These are phyloP conservation scores for Chloroclystis v-ata DNA, from an alignment of 2,888 invertebrate genomes.

Conservation along the genomic window DNA sequence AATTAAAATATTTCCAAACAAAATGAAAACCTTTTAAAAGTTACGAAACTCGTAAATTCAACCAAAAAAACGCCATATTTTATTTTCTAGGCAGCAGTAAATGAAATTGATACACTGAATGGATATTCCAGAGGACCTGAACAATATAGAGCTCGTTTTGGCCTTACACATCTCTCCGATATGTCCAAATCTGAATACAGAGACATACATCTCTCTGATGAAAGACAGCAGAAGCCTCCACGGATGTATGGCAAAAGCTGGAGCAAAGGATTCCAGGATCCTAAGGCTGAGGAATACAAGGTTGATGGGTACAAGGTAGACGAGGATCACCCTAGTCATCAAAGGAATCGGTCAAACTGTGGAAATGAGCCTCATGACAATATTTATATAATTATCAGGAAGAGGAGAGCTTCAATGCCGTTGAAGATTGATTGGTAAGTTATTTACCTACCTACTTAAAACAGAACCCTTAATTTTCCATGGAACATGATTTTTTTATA, in stretches of 20 bases:
- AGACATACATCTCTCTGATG: constrained; percentile 66
- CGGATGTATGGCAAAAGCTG: constrained; percentile 45
- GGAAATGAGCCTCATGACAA: constrained; percentile 35
- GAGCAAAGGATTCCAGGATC: no score
- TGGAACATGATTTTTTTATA: background rate
- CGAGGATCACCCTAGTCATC: constrained; percentile 12
- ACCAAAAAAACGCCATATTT: no score
- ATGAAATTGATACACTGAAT: constrained; percentile 70
- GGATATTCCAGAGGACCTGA: constrained; percentile 55
- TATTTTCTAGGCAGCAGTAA: constrained; percentile 63
- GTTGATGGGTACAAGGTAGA: constrained; percentile 15
- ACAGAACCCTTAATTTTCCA: no score
- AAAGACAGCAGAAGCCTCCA: constrained; percentile 41
- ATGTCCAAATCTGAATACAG: constrained; percentile 80
- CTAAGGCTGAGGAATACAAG: no score
- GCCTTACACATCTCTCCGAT: constrained; percentile 80
- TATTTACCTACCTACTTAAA: no score
- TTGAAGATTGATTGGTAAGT: constrained; percentile 77
- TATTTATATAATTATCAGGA: constrained; percentile 43
- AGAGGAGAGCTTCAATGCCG: constrained; percentile 59
- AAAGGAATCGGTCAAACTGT: constrained; percentile 16
- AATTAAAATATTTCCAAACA: no score
- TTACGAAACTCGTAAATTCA: no score
- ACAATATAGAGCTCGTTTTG: constrained; percentile 70
- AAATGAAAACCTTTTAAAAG: no score